A percentile compares a stretch with the other conserved stretches of the same genome.
Evolutionary conservation across 2,113 vertebrate genomes (phyloP).

Genomic region (Pleuronectes platessa): DNA sequence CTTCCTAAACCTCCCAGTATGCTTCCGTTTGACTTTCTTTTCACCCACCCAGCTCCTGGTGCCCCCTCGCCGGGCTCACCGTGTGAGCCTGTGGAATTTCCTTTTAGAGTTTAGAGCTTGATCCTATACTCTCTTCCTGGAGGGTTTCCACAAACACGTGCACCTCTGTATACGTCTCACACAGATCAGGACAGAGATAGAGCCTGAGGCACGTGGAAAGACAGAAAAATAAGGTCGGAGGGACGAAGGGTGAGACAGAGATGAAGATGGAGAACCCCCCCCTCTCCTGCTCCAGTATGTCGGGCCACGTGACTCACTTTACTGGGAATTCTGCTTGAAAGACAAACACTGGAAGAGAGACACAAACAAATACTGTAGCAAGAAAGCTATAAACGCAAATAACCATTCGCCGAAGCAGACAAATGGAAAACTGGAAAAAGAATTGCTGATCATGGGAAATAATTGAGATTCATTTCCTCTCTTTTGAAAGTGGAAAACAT

Average conservation of each 20-base stretch:
- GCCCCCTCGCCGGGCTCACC: slow-evolving; percentile 25
- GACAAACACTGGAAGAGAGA: slow-evolving; percentile 18
- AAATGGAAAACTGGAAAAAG: slow-evolving; percentile 12
- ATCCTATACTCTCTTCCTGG: slow-evolving; percentile 18
- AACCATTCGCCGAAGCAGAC: slow-evolving; percentile 43
- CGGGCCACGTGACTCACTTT: slow-evolving; percentile 18
- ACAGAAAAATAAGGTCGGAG: not conserved
- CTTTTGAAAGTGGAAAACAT: slow-evolving; percentile 33
- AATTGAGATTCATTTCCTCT: slow-evolving; percentile 20
- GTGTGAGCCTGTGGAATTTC: slow-evolving; percentile 75
- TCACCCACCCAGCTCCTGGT: slow-evolving; percentile 10
- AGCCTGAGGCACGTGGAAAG: slow-evolving; percentile 25
- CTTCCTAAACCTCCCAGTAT: slow-evolving; percentile 20
- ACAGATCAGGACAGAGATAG: slow-evolving; percentile 37
- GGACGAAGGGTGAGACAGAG: not conserved
- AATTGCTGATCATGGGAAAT: slow-evolving; percentile 10
- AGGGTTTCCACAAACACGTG: slow-evolving; percentile 46
- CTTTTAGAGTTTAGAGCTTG: slow-evolving; percentile 21
- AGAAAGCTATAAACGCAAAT: slow-evolving; percentile 10
- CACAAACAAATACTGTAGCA: slow-evolving; percentile 16
- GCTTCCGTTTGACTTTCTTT: slow-evolving; percentile 9
- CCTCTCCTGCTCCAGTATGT: not conserved
- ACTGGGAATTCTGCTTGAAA: slow-evolving; percentile 45
- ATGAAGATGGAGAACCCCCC: slow-evolving; percentile 9
- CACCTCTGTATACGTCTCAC: slow-evolving; percentile 49